A percentile compares a stretch with the other conserved stretches of the same genome.
Evolutionary conservation across 2,113 vertebrate genomes (phyloP).

Genomic region (Sander lucioperca): DNA sequence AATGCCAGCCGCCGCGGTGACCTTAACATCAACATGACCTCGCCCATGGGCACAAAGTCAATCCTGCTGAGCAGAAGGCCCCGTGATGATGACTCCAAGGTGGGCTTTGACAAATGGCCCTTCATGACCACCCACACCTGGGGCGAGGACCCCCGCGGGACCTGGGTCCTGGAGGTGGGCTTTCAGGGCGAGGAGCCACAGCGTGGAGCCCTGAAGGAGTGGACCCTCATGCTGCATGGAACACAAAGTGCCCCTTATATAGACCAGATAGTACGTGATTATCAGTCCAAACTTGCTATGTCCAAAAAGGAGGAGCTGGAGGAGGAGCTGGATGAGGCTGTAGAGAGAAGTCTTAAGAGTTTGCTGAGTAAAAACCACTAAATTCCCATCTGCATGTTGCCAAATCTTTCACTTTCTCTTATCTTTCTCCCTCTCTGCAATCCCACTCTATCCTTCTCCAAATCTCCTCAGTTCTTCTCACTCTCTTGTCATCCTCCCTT

Average conservation of each 20-base stretch:
- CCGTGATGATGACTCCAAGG: conserved; percentile 95
- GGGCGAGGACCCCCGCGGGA: conserved; percentile 97
- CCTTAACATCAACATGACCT: conserved; percentile 98
- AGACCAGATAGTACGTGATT: conserved; percentile 98
- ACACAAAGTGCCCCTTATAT: conserved; percentile 99
- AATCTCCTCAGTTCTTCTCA: conserved; percentile 52
- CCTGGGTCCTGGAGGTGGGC: conserved; percentile 94
- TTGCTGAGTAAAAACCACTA: conserved; percentile 92
- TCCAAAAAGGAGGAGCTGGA: conserved; percentile 99
- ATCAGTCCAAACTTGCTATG: conserved; percentile 99
- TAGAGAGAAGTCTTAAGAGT: conserved; percentile 96
- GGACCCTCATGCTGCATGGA: conserved; percentile 98
- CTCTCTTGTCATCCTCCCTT: conserved; percentile 26
- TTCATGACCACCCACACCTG: conserved; percentile 99
- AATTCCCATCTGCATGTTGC: conserved; percentile 81
- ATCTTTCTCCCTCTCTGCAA: conserved; percentile 45
- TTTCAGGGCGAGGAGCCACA: conserved; percentile 90
- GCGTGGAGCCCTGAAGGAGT: conserved; percentile 93
- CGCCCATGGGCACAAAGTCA: conserved; percentile 98
- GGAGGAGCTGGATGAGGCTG: conserved; percentile 97
- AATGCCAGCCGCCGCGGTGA: conserved; percentile 94
- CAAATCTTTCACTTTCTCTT: conserved; percentile 43
- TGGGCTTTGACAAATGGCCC: conserved; percentile 99
- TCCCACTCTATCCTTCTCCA: conserved; percentile 49
- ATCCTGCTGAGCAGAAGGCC: conserved; percentile 96